phyloP scores from a whole-genome alignment of 2,113 vertebrate species.

The Polyodon spathula region DNA sequence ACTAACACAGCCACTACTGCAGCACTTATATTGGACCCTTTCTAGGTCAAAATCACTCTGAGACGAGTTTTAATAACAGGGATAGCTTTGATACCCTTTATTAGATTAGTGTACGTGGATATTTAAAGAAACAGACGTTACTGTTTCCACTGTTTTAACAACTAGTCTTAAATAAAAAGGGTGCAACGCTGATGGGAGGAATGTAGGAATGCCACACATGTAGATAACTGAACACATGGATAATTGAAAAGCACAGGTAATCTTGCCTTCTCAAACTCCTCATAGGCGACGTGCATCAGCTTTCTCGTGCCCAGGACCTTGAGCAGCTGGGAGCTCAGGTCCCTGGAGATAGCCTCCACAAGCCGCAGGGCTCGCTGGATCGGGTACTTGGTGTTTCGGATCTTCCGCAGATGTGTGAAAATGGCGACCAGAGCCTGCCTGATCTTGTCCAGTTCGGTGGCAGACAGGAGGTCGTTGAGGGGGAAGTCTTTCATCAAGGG shows the following conservation, averaged over 20 bases:
- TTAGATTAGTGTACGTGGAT: too few species aligned
- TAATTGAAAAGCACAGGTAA: not conserved
- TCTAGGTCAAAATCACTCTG: too few species aligned
- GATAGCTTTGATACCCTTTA: too few species aligned
- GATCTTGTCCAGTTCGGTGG: conserved; percentile 94
- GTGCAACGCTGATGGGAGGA: too few species aligned
- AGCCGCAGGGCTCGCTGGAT: conserved; percentile 89
- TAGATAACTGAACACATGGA: not conserved
- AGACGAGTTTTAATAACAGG: too few species aligned
- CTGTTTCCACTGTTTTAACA: too few species aligned
- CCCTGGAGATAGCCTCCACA: conserved; percentile 94
- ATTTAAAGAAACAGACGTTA: too few species aligned
- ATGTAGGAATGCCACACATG: not conserved
- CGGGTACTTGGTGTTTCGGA: conserved; percentile 95
- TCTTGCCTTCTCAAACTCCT: conserved; percentile 93
- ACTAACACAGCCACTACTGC: not conserved
- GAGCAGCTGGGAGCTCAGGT: conserved; percentile 88
- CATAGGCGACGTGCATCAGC: conserved; percentile 95
- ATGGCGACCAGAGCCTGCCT: conserved; percentile 92
- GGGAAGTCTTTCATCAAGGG: conserved; percentile 98
- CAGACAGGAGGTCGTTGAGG: conserved; percentile 89
- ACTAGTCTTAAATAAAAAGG: too few species aligned
- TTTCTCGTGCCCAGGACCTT: conserved; percentile 95
- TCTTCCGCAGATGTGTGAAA: conserved; percentile 94
- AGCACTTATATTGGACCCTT: too few species aligned